Percentiles rank a stretch among this genome's conserved stretches.
Evolutionary conservation across 2,888 invertebrate genomes (phyloP).

Genomic region (Anorthoa munda): DNA sequence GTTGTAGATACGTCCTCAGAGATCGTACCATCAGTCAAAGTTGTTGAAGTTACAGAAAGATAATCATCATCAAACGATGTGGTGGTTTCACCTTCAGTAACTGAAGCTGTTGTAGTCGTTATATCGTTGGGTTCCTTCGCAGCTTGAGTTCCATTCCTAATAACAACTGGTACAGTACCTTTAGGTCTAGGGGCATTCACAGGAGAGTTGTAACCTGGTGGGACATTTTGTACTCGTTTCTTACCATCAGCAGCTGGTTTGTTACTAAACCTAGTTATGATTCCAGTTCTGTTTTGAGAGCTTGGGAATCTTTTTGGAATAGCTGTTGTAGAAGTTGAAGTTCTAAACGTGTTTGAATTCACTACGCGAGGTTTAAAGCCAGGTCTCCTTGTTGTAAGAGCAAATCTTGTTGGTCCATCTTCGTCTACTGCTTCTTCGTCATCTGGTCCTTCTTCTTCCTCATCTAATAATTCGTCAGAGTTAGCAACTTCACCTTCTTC

Average conservation of each 20-base stretch:
- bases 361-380: conserved; percentile 81
- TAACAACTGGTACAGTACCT: conserved; percentile 29
- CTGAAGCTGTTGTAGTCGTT: conserved; percentile 67
- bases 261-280: conserved; percentile 79
- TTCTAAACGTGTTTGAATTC: conserved; percentile 86
- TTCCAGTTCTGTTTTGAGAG: conserved; percentile 80
- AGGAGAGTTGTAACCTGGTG: conserved; percentile 80
- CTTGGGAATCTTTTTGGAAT: conserved; percentile 76
- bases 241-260: conserved; percentile 79
- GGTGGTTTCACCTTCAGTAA: conserved; percentile 72
- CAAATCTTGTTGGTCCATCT: conserved; percentile 71
- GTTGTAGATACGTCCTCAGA: conserved; percentile 73
- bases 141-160: conserved; percentile 64
- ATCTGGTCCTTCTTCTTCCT: conserved; percentile 73
- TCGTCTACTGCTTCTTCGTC: conserved; percentile 75
- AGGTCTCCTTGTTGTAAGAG: conserved; percentile 79
- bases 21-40: conserved; percentile 73
- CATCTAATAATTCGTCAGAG: conserved; percentile 71
- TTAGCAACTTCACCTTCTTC: conserved; percentile 64
- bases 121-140: conserved; percentile 73
- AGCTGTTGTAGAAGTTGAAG: conserved; percentile 85
- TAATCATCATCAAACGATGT: conserved; percentile 84
- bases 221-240: conserved; percentile 87
- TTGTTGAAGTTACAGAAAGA: conserved; percentile 77
- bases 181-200: conserved; percentile 57